Conservation (phyloP, 1,140 invertebrate species). For the Scylla paramamosain region DNA sequence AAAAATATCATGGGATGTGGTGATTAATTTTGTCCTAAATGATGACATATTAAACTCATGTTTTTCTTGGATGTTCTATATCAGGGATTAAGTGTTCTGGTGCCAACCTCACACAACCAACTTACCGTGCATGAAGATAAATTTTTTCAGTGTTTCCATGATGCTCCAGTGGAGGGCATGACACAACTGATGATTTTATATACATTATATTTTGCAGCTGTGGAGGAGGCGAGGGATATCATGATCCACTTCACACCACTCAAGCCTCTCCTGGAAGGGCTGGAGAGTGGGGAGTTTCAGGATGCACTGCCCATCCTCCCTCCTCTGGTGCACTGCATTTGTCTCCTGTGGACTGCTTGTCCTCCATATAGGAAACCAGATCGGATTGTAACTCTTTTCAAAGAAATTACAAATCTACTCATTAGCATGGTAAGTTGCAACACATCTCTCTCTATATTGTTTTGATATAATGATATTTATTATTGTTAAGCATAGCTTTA, state of each 20-base stretch:
- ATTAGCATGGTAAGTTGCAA: slow-evolving; percentile 83
- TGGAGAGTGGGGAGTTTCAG: slow-evolving; percentile 93
- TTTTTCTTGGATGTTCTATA: too few relatives aligned
- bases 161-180: too few relatives aligned
- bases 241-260: slow-evolving; percentile 92
- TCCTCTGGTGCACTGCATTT: slow-evolving; percentile 90
- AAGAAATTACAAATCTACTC: slow-evolving; percentile 94
- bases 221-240: slow-evolving; percentile 95
- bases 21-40: too few relatives aligned
- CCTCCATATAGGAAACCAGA: slow-evolving; percentile 93
- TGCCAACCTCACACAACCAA: too few relatives aligned
- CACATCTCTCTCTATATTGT: neutral
- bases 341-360: slow-evolving; percentile 93
- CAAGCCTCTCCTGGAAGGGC: slow-evolving; percentile 87
- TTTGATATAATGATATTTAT: neutral
- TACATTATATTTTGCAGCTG: slow-evolving; percentile 85
- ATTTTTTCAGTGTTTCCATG: too few relatives aligned
- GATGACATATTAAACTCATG: too few relatives aligned
- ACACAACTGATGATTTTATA: neutral
- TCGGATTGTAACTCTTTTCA: slow-evolving; percentile 92
- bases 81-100: too few relatives aligned
- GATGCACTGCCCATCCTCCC: slow-evolving; percentile 88
- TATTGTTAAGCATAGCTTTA: too few relatives aligned
- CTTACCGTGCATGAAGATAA: too few relatives aligned
- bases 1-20: too few relatives aligned